Evolutionary conservation across 2,888 invertebrate genomes (phyloP).

Genomic region (Dolomedes plantarius): DNA sequence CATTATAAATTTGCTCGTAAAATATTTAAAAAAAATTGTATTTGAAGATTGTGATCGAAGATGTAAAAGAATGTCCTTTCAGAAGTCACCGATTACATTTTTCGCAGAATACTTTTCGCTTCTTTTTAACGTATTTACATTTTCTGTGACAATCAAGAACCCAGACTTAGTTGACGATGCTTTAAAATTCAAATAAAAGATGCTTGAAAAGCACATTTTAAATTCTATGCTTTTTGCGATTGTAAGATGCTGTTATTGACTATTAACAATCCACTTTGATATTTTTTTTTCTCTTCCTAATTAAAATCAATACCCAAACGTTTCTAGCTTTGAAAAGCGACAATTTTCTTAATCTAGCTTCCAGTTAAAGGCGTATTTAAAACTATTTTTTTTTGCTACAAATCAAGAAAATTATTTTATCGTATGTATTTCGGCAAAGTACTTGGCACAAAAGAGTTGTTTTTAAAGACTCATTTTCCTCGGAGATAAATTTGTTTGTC

Average conservation of each 20-base stretch:
- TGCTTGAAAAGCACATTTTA: not conserved
- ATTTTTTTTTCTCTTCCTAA: too few relatives aligned
- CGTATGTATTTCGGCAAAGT: too few relatives aligned
- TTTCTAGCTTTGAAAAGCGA: too few relatives aligned
- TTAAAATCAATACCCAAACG: too few relatives aligned
- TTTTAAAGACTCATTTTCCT: too few relatives aligned
- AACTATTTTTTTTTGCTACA: too few relatives aligned
- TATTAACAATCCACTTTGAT: too few relatives aligned
- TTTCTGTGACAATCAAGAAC: slow-evolving; percentile 9
- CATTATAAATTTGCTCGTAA: not conserved
- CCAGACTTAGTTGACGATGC: not conserved
- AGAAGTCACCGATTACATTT: not conserved
- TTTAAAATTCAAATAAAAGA: not conserved
- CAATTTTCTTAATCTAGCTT: too few relatives aligned
- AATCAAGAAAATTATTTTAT: too few relatives aligned
- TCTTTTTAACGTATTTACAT: not conserved
- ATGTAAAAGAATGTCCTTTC: not conserved
- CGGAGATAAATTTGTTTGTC: too few relatives aligned
- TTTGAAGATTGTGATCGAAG: not conserved
- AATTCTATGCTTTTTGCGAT: not conserved
- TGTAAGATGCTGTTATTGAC: not conserved
- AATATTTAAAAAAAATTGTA: not conserved
- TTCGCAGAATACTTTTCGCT: not conserved
- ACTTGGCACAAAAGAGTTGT: too few relatives aligned
- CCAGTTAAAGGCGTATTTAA: too few relatives aligned